Percentiles rank a stretch among this genome's conserved stretches.
Conservation (phyloP, 2,113 vertebrate species). For the Cephalopterus ornatus region DNA sequence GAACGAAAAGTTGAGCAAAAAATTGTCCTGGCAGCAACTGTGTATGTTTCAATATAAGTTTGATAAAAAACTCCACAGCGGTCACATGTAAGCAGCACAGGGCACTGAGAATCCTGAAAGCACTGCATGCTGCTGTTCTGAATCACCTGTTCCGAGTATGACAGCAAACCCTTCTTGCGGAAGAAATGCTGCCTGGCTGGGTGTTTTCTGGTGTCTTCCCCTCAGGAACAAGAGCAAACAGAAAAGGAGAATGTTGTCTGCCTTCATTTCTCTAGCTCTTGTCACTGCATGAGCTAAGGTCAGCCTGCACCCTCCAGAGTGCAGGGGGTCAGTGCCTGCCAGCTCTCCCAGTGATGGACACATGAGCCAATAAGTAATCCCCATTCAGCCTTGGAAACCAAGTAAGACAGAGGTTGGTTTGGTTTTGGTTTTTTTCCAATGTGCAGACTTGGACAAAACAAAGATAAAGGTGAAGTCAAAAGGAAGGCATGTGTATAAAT, state of each 20-base stretch:
- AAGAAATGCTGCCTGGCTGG: not conserved
- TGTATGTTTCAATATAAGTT: not conserved
- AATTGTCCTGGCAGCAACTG: not conserved
- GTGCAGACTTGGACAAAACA: not conserved
- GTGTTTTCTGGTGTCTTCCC: not conserved
- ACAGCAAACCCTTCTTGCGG: not conserved
- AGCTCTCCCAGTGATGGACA: not conserved
- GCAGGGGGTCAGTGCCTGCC: not conserved
- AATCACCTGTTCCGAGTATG: not conserved
- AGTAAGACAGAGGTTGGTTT: not conserved
- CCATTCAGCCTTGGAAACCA: not conserved
- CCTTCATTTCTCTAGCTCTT: not conserved
- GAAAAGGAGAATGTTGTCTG: not conserved
- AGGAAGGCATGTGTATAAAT: not conserved
- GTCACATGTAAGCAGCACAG: not conserved
- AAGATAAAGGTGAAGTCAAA: not conserved
- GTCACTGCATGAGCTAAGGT: not conserved
- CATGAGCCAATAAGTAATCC: not conserved
- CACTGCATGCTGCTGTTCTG: not conserved
- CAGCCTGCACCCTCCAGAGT: not conserved
- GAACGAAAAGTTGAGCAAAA: constrained; percentile 4
- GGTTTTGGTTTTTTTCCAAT: not conserved
- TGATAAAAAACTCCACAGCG: not conserved
- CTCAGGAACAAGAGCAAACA: not conserved
- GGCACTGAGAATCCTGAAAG: not conserved